These are phyloP conservation scores for Yponomeuta malinellus DNA, from an alignment of 2,888 invertebrate genomes.

Conservation along the genomic window DNA sequence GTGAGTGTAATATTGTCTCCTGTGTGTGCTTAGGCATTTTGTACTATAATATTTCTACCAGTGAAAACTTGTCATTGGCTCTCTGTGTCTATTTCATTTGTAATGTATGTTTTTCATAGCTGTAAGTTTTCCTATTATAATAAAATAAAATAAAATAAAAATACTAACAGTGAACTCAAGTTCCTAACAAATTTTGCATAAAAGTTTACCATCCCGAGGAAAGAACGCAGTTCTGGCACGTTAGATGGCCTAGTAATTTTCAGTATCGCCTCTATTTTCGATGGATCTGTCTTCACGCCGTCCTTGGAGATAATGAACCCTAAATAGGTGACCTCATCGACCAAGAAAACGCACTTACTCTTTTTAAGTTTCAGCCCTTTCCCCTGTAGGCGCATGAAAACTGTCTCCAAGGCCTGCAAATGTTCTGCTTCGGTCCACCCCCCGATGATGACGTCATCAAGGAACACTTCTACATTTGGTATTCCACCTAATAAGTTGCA, in stretches of 20 bases:
- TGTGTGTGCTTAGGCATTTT: too few species aligned
- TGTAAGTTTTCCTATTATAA: too few species aligned
- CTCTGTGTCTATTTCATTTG: too few species aligned
- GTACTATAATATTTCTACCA: too few species aligned
- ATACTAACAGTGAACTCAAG: too few species aligned
- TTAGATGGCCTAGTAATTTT: too few species aligned
- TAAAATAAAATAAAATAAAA: too few species aligned
- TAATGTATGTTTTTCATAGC: too few species aligned
- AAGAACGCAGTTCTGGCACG: too few species aligned
- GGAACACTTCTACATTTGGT: neutral
- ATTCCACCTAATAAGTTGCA: neutral
- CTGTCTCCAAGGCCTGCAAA: slow-evolving; percentile 4
- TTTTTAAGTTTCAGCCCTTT: slow-evolving; percentile 15
- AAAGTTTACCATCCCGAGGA: slow-evolving; percentile 4
- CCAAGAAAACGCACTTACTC: slow-evolving; percentile 19
- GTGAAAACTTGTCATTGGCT: too few species aligned
- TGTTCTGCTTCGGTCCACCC: neutral
- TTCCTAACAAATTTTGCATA: slow-evolving; percentile 1
- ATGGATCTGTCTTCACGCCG: neutral
- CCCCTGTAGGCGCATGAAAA: slow-evolving; percentile 14
- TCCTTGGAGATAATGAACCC: slow-evolving; percentile 16
- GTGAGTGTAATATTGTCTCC: too few species aligned
- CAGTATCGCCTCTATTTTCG: too few species aligned
- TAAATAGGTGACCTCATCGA: slow-evolving; percentile 17
- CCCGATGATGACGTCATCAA: slow-evolving; percentile 9